Conservation (phyloP, 2,888 invertebrate genomes). For the Exephanes ischioxanthus region DNA sequence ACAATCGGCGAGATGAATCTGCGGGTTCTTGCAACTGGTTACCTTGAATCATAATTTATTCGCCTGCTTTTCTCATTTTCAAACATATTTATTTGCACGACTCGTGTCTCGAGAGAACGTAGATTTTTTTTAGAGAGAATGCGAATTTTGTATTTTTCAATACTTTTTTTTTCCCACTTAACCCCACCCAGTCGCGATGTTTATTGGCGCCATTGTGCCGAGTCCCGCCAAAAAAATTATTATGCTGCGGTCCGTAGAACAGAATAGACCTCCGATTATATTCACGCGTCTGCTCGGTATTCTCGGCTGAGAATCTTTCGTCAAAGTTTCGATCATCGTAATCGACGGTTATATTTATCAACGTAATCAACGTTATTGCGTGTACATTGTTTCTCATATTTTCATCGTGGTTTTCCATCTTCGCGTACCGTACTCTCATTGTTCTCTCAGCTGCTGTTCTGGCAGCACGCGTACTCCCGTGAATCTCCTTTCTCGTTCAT, state of each 20-base stretch:
- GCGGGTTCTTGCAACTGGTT: background rate
- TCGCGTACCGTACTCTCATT: background rate
- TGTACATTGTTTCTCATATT: background rate
- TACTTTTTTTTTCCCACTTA: background rate
- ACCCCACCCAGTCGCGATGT: background rate
- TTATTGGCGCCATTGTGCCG: conserved; percentile 3
- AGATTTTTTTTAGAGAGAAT: background rate
- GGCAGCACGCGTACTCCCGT: background rate
- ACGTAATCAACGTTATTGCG: background rate
- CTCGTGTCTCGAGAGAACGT: background rate
- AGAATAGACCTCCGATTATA: background rate
- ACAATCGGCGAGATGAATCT: background rate
- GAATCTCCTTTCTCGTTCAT: background rate
- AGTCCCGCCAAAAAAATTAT: conserved; percentile 30
- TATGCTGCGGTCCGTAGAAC: background rate
- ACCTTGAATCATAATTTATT: background rate
- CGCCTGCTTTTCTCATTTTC: background rate
- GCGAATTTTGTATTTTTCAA: background rate
- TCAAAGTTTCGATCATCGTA: background rate
- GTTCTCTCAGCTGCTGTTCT: background rate
- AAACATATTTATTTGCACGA: background rate
- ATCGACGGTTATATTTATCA: background rate
- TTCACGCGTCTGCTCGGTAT: background rate
- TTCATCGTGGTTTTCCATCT: background rate
- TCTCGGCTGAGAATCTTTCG: background rate